These are phyloP conservation scores for Ostrea denselamellosa DNA, from an alignment of 1,140 invertebrate genomes.

Conservation along the genomic window DNA sequence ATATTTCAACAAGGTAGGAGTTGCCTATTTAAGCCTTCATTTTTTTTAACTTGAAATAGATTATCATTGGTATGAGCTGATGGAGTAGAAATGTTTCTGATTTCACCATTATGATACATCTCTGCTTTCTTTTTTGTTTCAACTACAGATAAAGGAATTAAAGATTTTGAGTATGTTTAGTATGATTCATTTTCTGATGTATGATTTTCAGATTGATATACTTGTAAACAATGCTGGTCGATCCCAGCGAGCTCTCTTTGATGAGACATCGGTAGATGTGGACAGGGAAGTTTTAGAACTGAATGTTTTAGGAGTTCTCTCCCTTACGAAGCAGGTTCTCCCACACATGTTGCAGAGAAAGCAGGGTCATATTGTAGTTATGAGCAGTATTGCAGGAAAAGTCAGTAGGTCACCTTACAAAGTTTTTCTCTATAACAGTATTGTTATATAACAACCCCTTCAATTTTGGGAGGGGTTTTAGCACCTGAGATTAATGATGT, in stretches of 20 bases:
- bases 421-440: not conserved
- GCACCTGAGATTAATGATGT: no score
- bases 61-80: not conserved
- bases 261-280: slow-evolving; percentile 86
- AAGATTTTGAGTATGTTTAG: not conserved
- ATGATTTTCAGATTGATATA: slow-evolving; percentile 75
- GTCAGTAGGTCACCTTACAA: slow-evolving; percentile 80
- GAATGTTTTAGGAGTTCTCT: slow-evolving; percentile 89
- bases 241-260: slow-evolving; percentile 88
- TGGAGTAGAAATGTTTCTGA: not conserved
- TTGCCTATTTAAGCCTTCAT: not conserved
- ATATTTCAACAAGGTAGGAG: slow-evolving; percentile 85
- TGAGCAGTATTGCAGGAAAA: slow-evolving; percentile 80
- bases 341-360: slow-evolving; percentile 76
- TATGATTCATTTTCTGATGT: not conserved
- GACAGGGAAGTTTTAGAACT: slow-evolving; percentile 89
- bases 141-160: not conserved
- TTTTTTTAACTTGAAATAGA: not conserved
- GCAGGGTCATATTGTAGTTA: slow-evolving; percentile 78
- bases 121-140: not conserved
- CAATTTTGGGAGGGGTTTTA: not conserved
- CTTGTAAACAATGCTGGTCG: slow-evolving; percentile 81
- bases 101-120: not conserved
- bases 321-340: slow-evolving; percentile 81
- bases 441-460: not conserved